phyloP scores from a whole-genome alignment of 2,888 invertebrate species.

The Idaea aversata region DNA sequence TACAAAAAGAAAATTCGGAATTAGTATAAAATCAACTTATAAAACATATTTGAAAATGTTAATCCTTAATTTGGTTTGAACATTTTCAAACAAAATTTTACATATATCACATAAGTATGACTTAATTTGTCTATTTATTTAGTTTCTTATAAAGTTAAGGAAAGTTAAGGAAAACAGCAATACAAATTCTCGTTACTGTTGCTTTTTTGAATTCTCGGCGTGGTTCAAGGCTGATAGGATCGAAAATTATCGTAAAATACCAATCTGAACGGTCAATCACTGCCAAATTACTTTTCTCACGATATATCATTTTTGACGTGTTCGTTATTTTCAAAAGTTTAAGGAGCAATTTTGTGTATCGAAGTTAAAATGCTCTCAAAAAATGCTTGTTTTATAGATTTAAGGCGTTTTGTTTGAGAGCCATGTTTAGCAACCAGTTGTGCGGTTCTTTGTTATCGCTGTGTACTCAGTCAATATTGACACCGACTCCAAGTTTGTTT shows the following conservation, averaged over 20 bases:
- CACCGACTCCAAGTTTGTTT: conserved; percentile 47
- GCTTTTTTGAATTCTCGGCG: conserved; percentile 57
- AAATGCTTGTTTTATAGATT: conserved; percentile 43
- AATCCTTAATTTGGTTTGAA: too few species aligned
- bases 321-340: conserved; percentile 26
- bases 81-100: neutral
- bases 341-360: conserved; percentile 39
- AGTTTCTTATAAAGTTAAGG: neutral
- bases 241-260: conserved; percentile 70
- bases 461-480: conserved; percentile 67
- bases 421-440: conserved; percentile 67
- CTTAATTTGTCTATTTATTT: neutral
- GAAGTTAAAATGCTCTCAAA: conserved; percentile 30
- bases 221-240: conserved; percentile 75
- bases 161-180: neutral
- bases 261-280: conserved; percentile 63
- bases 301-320: conserved; percentile 33
- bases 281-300: conserved; percentile 57
- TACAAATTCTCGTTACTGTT: conserved; percentile 20
- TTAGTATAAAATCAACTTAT: too few species aligned
- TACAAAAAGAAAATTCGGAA: too few species aligned
- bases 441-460: conserved; percentile 71
- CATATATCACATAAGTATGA: neutral
- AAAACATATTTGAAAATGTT: too few species aligned
- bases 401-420: conserved; percentile 63